Conservation (phyloP, 2,888 invertebrate genomes). For the Polietes domitor region DNA sequence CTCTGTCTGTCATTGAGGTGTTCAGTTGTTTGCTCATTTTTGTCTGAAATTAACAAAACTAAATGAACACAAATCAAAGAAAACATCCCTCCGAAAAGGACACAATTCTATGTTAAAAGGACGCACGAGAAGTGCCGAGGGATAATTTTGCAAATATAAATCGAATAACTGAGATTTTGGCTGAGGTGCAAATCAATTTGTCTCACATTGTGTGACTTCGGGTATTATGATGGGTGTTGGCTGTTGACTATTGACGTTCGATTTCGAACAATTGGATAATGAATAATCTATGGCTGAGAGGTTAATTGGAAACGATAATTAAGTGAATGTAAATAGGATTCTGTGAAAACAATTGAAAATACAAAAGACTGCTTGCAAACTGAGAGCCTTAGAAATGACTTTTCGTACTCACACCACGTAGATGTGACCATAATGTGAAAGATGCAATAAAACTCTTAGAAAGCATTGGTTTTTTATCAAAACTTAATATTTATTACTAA, state of each 20-base stretch:
- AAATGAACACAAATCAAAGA: conserved; percentile 34
- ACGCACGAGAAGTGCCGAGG: conserved; percentile 38
- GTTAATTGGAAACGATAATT: neutral
- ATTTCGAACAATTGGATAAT: neutral
- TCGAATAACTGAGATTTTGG: neutral
- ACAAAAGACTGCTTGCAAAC: too few species aligned
- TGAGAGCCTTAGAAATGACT: too few species aligned
- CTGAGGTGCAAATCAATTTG: conserved; percentile 20
- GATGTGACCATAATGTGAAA: too few species aligned
- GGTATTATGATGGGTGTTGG: neutral
- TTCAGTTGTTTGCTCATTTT: conserved; percentile 53
- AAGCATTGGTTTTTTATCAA: too few species aligned
- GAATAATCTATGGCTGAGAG: neutral
- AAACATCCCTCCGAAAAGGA: conserved; percentile 7
- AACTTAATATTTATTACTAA: too few species aligned
- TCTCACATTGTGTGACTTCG: neutral
- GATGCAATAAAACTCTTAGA: too few species aligned
- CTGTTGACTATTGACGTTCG: neutral
- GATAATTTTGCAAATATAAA: conserved; percentile 23
- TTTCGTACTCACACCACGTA: too few species aligned
- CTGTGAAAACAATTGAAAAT: too few species aligned
- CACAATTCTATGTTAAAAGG: neutral
- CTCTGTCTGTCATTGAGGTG: conserved; percentile 45
- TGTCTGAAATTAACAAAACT: conserved; percentile 48
- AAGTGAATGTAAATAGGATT: too few species aligned